Evolutionary conservation across 1,140 invertebrate genomes (phyloP).

Genomic region (Pseudomyrmex gracilis): DNA sequence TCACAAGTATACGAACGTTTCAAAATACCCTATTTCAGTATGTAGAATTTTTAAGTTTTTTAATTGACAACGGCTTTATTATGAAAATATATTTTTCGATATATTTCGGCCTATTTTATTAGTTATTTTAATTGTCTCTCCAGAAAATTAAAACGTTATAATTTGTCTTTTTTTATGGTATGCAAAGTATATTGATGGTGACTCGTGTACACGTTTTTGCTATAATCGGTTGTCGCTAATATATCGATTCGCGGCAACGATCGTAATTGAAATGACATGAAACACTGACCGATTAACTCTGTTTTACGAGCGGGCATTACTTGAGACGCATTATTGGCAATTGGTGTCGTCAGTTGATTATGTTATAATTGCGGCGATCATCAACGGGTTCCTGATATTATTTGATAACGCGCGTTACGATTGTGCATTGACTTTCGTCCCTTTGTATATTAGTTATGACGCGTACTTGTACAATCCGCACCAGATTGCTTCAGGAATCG

Average conservation of each 20-base stretch:
- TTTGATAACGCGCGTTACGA: constrained; percentile 18
- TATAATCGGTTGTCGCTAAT: constrained; percentile 35
- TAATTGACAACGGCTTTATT: no score
- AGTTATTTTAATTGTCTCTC: no score
- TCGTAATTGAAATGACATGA: constrained; percentile 19
- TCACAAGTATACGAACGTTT: no score
- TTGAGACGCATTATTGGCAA: not conserved
- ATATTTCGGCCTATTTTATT: not conserved
- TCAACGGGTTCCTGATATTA: constrained; percentile 31
- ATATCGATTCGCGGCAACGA: constrained; percentile 21
- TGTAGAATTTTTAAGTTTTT: no score
- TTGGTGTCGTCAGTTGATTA: constrained; percentile 5
- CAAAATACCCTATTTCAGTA: no score
- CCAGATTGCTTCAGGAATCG: not conserved
- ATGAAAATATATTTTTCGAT: no score
- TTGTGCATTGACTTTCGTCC: no score
- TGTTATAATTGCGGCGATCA: not conserved
- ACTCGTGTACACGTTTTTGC: constrained; percentile 20
- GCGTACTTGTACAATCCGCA: no score
- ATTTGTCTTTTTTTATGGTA: no score
- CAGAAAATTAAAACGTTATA: no score
- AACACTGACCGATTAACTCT: constrained; percentile 39
- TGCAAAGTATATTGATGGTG: no score
- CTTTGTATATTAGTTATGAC: constrained; percentile 32
- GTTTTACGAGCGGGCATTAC: not conserved